phyloP scores from a whole-genome alignment of 2,888 invertebrate genomes.

The Anorthoa munda region DNA sequence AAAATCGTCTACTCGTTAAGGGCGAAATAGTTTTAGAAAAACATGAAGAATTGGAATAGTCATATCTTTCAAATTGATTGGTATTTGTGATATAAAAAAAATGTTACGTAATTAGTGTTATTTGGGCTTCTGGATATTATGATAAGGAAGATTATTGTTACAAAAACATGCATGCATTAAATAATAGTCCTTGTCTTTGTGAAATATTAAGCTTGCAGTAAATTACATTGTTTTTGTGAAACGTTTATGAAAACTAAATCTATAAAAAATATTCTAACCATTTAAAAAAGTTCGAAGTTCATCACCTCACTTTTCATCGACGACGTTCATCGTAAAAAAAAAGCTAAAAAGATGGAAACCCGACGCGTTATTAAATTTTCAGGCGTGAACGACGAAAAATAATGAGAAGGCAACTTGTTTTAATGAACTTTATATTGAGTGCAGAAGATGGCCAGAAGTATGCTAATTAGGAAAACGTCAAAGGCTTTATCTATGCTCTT shows the following conservation, averaged over 20 bases:
- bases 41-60: no score
- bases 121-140: no score
- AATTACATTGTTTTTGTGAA: background rate
- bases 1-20: no score
- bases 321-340: background rate
- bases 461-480: constrained; percentile 55
- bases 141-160: no score
- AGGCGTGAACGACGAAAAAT: constrained; percentile 54
- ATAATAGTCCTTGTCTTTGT: no score
- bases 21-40: no score
- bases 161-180: background rate
- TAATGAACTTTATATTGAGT: constrained; percentile 53
- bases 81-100: no score
- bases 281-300: background rate
- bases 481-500: constrained; percentile 25
- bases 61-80: no score
- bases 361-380: constrained; percentile 55
- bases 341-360: background rate
- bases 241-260: background rate
- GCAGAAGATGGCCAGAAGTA: constrained; percentile 30
- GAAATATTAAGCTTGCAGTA: no score
- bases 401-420: constrained; percentile 60
- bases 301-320: background rate
- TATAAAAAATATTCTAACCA: constrained; percentile 5
- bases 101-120: no score